Evolutionary conservation across 1,140 invertebrate species (phyloP).

Genomic region (Lethrus apterus): DNA sequence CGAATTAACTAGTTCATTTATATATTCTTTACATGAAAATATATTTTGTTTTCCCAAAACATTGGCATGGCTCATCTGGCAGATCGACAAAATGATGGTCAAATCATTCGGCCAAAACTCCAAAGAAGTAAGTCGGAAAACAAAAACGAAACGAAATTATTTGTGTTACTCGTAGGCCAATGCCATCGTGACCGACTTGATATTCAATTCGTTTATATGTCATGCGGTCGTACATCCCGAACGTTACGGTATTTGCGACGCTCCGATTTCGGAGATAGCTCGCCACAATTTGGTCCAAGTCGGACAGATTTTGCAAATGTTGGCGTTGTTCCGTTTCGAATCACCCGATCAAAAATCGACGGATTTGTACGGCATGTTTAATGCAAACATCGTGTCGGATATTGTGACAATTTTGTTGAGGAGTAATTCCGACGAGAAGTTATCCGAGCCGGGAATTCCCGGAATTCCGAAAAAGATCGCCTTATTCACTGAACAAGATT

Average conservation of each 20-base stretch:
- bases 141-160: constrained; percentile 1
- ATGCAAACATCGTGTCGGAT: constrained; percentile 67
- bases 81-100: constrained; percentile 62
- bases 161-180: constrained; percentile 51
- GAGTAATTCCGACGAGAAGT: constrained; percentile 47
- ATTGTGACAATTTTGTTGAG: constrained; percentile 63
- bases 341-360: constrained; percentile 62
- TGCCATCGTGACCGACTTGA: constrained; percentile 83
- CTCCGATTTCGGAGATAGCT: constrained; percentile 84
- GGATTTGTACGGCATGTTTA: constrained; percentile 70
- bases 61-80: constrained; percentile 69
- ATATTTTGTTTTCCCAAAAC: constrained; percentile 87
- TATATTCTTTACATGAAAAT: constrained; percentile 75
- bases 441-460: constrained; percentile 50
- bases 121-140: constrained; percentile 49
- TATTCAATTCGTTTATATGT: constrained; percentile 92
- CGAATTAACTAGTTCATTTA: constrained; percentile 73
- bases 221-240: constrained; percentile 95
- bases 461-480: constrained; percentile 55
- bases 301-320: constrained; percentile 83
- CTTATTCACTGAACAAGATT: constrained; percentile 60
- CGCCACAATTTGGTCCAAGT: constrained; percentile 90
- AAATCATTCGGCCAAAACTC: constrained; percentile 54
- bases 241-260: constrained; percentile 90
- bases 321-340: constrained; percentile 80